These are phyloP conservation scores for Paradisaea rubra DNA, from an alignment of 2,113 vertebrate species.

Conservation along the genomic window DNA sequence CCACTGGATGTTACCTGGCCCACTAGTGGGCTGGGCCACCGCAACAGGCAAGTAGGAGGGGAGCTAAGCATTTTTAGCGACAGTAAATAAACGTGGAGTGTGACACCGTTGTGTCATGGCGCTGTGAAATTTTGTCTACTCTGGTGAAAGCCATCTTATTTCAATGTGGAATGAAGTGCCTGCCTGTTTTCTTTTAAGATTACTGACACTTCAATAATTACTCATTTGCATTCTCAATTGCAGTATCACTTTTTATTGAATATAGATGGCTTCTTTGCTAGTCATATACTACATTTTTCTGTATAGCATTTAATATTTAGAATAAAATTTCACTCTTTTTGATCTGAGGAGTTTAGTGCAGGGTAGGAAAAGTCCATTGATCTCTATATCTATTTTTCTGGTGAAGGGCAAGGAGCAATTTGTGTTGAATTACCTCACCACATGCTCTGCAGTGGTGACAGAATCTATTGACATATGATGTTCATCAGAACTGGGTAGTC, in stretches of 20 bases:
- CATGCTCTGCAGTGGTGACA: not conserved
- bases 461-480: not conserved
- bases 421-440: not conserved
- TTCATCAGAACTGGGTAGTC: not conserved
- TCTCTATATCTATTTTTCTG: not conserved
- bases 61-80: slow-evolving; percentile 14
- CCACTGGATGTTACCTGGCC: too few relatives aligned
- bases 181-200: slow-evolving; percentile 19
- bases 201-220: slow-evolving; percentile 13
- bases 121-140: not conserved
- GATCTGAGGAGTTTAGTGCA: not conserved
- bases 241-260: not conserved
- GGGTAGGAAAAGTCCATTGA: not conserved
- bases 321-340: not conserved
- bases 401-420: not conserved
- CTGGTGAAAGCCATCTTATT: slow-evolving; percentile 1
- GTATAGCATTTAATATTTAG: not conserved
- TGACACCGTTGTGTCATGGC: slow-evolving; percentile 25
- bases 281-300: not conserved
- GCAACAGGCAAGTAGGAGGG: not conserved
- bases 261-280: not conserved
- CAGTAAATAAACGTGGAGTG: not conserved
- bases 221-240: not conserved
- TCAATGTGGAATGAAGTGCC: not conserved
- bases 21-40: too few relatives aligned